These are phyloP conservation scores for Pollachius pollachius DNA, from an alignment of 2,113 vertebrate species.

Conservation along the genomic window DNA sequence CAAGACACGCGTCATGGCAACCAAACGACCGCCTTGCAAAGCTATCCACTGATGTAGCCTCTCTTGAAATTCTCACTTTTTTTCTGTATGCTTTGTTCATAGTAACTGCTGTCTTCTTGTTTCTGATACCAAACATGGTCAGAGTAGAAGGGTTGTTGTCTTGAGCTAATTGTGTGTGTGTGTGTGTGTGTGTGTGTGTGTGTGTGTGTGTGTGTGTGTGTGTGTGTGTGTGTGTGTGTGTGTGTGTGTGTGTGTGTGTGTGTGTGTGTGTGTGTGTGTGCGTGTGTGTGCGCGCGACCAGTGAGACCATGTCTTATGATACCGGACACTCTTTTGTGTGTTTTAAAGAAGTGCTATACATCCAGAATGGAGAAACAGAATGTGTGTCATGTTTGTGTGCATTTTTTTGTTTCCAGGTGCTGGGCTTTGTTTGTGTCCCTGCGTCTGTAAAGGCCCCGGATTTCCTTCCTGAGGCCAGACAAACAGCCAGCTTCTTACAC, in stretches of 20 bases:
- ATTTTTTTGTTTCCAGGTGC: background rate
- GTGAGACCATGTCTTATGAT: too few relatives aligned
- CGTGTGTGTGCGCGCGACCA: too few relatives aligned
- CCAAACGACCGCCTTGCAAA: constrained; percentile 56
- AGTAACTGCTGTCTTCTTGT: background rate
- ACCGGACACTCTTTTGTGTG: too few relatives aligned
- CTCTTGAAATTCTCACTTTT: constrained; percentile 2
- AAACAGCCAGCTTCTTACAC: constrained; percentile 1
- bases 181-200: background rate
- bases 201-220: background rate
- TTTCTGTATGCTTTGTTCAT: background rate
- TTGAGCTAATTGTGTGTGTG: constrained; percentile 17
- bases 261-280: too few relatives aligned
- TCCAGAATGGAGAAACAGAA: too few relatives aligned
- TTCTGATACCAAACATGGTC: constrained; percentile 60
- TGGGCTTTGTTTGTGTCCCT: background rate
- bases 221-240: too few relatives aligned
- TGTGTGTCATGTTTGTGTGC: background rate
- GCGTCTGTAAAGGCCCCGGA: constrained; percentile 13
- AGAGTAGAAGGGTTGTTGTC: constrained; percentile 31
- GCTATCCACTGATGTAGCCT: constrained; percentile 52
- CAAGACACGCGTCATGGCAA: constrained; percentile 38
- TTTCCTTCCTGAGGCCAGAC: constrained; percentile 27
- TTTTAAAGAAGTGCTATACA: too few relatives aligned
- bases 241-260: too few relatives aligned